Conservation (phyloP, 2,113 vertebrate genomes). For the Tragelaphus buxtoni region DNA sequence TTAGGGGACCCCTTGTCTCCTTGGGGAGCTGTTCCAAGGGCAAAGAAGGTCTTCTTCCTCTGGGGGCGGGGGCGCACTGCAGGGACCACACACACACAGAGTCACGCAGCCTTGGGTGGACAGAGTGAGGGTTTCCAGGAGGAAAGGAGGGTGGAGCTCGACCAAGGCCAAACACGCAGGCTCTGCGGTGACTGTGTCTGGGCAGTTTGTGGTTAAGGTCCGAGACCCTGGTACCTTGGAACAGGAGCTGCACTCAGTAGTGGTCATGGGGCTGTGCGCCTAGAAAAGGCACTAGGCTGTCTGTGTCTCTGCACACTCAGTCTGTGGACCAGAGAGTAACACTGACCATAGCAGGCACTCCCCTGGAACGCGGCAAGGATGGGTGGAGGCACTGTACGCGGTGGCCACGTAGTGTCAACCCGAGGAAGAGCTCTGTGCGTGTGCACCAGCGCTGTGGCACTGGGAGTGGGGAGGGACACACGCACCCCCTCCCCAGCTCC, state of each 20-base stretch:
- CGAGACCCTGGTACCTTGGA: background rate
- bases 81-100: background rate
- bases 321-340: background rate
- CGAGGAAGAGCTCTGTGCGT: accelerated
- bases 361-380: background rate
- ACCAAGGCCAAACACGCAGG: background rate
- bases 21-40: background rate
- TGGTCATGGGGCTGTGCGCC: background rate
- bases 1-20: background rate
- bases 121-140: background rate
- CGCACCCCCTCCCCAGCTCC: background rate
- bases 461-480: too few relatives aligned
- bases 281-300: background rate
- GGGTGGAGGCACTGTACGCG: accelerated
- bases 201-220: background rate
- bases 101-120: background rate
- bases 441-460: background rate
- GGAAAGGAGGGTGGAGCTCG: background rate
- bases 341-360: background rate
- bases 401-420: accelerated
- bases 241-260: background rate
- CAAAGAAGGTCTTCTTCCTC: background rate
- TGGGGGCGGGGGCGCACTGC: background rate
- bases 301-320: background rate
- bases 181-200: background rate